A percentile compares a stretch with the other conserved stretches of the same genome.
Conservation (phyloP, 2,888 invertebrate genomes). For the Strigamia crassipes region DNA sequence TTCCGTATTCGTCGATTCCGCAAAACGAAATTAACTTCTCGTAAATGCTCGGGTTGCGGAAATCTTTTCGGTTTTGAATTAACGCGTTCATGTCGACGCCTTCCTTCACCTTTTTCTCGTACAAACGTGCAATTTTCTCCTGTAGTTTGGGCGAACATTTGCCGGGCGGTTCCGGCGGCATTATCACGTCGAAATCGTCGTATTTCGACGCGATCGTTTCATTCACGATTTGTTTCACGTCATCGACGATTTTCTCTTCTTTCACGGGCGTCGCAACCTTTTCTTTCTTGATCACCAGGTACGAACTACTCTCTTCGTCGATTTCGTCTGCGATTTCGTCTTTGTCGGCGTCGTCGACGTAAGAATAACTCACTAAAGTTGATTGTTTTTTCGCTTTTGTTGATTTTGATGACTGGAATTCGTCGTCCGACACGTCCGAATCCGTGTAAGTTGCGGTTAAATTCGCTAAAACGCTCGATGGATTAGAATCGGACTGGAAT, state of each 20-base stretch:
- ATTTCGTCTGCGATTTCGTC: not conserved
- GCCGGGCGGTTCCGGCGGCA: constrained; percentile 36
- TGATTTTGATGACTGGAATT: not conserved
- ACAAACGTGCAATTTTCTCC: constrained; percentile 78
- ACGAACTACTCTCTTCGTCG: not conserved
- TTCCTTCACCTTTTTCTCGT: constrained; percentile 69
- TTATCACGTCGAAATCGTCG: not conserved
- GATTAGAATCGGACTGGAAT: not conserved
- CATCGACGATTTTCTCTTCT: not conserved
- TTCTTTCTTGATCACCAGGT: not conserved
- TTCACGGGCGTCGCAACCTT: not conserved
- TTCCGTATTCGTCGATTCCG: constrained; percentile 93
- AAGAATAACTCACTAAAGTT: not conserved
- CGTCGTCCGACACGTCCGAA: constrained; percentile 41
- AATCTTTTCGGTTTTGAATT: constrained; percentile 90
- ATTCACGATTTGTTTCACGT: not conserved
- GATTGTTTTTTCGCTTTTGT: not conserved
- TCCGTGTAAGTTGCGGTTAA: constrained; percentile 33
- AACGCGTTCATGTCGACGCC: constrained; percentile 85
- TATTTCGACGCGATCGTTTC: not conserved
- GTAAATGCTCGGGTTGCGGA: constrained; percentile 96
- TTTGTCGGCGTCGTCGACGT: not conserved
- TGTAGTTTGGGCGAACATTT: constrained; percentile 56
- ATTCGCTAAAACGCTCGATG: constrained; percentile 6
- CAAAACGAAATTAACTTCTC: constrained; percentile 94